Evolutionary conservation across 2,888 invertebrate genomes (phyloP), one percentile per base, ranked within the genome.

Genomic region (Lysandra coridon): DNA sequence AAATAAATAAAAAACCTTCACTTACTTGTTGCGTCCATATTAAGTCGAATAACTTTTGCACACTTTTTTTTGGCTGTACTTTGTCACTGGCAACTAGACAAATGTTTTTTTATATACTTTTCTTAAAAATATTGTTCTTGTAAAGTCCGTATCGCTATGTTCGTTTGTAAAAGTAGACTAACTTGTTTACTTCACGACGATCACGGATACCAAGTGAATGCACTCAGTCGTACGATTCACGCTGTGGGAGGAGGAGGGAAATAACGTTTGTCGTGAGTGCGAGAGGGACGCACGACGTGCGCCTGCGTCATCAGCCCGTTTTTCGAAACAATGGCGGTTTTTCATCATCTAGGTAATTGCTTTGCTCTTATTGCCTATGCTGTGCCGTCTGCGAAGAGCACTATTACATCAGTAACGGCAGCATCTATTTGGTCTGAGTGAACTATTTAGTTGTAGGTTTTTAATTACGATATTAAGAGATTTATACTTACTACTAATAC

Each of bases 1-100:
- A 60, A 77, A 77, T 14, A 76, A 33, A 44, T 74, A 23, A 73
- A 62, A 62, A 49, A 87, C 86, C 86, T 87, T 88, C 87, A 88
- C 93, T 94, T 87, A 94, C 94, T 92, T 84, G 94, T 94, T 87
- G 94, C 94, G 90, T 94, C 94, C 94, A 94, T 93, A 86, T 83
- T 92, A 89, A 87, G 87, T 89, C 91, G 92, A 6, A 33, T 91
- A 91, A 91, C 92, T 92, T 92, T 92, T 90, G 87, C 81, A 81
- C 83, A 78, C 86, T 87, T 89, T 44, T 40, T 40, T 44, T 74
- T 37, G 33, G 30, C 14, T 23, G 14, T 69, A 69, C 14, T 14
- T 69, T 69, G 10, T 14, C 69, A 69, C 33, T 37, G 12, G 64
- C 30, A 30, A 30, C 64, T 64, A 12, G 17, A 17, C 17, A n/a